A percentile compares a stretch with the other conserved stretches of the same genome.
These are phyloP conservation scores for Rotaria magnacalcarata DNA, from an alignment of 2,888 invertebrate genomes.

Conservation along the genomic window DNA sequence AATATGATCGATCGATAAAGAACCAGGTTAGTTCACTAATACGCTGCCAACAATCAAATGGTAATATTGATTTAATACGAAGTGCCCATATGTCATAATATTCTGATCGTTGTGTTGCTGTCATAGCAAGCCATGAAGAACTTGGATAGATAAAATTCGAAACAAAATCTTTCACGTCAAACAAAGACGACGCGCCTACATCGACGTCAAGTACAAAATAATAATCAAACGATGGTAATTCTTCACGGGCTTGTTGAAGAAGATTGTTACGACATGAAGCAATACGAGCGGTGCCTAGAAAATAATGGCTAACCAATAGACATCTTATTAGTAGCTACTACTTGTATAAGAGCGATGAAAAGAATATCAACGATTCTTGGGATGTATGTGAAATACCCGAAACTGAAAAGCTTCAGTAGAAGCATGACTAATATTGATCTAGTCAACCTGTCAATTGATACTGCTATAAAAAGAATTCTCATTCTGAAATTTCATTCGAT, in stretches of 20 bases:
- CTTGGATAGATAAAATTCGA: not conserved
- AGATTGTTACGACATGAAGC: not conserved
- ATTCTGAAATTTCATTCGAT: no score
- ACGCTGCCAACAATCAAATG: conserved; percentile 2
- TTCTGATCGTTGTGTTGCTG: not conserved
- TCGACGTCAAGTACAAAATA: not conserved
- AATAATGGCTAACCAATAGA: not conserved
- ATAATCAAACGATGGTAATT: not conserved
- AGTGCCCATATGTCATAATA: conserved; percentile 13
- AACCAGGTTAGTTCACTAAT: not conserved
- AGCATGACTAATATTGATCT: no score
- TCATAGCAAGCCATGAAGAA: not conserved
- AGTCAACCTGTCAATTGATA: no score
- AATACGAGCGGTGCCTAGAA: not conserved
- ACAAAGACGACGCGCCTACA: not conserved
- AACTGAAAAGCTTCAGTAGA: no score
- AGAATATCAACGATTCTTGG: no score
- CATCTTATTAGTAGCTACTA: no score
- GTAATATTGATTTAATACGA: not conserved
- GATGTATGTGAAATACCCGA: no score
- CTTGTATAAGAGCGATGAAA: no score
- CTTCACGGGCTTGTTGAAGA: not conserved
- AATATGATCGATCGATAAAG: not conserved
- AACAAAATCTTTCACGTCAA: not conserved
- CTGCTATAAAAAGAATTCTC: no score